phyloP scores from a whole-genome alignment of 2,888 invertebrate species.

The Chloromyia formosa region DNA sequence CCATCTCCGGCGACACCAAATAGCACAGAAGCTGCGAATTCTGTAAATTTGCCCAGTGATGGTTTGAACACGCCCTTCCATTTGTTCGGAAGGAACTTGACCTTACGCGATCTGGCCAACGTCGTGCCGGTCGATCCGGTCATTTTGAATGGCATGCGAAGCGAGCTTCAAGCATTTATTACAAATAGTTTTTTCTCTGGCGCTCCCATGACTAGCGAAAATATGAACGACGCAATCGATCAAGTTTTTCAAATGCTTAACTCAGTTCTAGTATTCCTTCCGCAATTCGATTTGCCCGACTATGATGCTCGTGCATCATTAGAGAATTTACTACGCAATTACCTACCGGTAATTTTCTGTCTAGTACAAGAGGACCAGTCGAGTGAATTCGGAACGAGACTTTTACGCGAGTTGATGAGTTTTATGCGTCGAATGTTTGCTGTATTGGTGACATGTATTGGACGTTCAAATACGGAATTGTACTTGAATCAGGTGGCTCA shows the following conservation, averaged over 20 bases:
- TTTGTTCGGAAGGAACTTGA: constrained; percentile 50
- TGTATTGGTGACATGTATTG: constrained; percentile 60
- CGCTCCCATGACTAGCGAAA: constrained; percentile 56
- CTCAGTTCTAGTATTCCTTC: constrained; percentile 57
- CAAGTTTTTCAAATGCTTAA: constrained; percentile 58
- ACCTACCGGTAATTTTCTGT: constrained; percentile 57
- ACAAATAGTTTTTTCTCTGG: constrained; percentile 57
- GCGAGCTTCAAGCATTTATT: constrained; percentile 57
- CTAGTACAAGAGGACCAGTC: constrained; percentile 54
- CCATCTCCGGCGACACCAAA: constrained; percentile 44
- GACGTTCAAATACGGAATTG: constrained; percentile 58
- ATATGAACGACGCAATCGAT: constrained; percentile 56
- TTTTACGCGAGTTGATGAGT: constrained; percentile 57
- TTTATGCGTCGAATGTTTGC: constrained; percentile 59
- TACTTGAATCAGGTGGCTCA: constrained; percentile 60
- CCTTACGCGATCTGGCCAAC: constrained; percentile 50
- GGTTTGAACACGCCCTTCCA: constrained; percentile 48
- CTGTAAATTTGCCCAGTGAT: constrained; percentile 28
- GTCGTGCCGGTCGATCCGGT: constrained; percentile 44
- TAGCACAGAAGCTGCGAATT: constrained; percentile 6
- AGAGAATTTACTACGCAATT: constrained; percentile 58
- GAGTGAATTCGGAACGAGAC: constrained; percentile 57
- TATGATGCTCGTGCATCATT: constrained; percentile 62
- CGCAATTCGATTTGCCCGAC: constrained; percentile 59
- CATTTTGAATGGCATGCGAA: constrained; percentile 55